These are phyloP conservation scores for Acleris laterana DNA, from an alignment of 2,888 invertebrate species.

Conservation along the genomic window DNA sequence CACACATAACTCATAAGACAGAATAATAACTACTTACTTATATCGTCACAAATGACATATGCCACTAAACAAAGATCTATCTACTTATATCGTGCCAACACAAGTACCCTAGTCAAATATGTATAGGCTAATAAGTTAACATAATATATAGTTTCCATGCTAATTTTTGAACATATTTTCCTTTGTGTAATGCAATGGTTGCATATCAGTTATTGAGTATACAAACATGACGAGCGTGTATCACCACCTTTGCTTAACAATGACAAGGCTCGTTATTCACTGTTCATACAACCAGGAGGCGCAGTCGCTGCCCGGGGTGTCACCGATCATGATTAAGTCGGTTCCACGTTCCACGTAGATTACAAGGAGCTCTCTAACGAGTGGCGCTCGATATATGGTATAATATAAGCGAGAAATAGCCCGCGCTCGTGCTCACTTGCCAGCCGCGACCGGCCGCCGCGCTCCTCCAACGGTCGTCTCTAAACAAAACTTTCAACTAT, in stretches of 20 bases:
- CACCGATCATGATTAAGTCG: slow-evolving; percentile 5
- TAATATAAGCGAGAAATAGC: slow-evolving; percentile 56
- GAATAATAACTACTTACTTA: no score
- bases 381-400: slow-evolving; percentile 42
- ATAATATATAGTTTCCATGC: no score
- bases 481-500: slow-evolving; percentile 29
- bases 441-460: slow-evolving; percentile 46
- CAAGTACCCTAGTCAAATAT: no score
- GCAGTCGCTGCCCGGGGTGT: background rate
- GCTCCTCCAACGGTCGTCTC: slow-evolving; percentile 41
- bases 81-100: no score
- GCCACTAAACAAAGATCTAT: no score
- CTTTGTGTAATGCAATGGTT: no score
- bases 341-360: slow-evolving; percentile 25
- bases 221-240: slow-evolving; percentile 8
- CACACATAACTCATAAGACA: no score
- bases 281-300: slow-evolving; percentile 21
- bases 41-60: no score
- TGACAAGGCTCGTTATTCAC: slow-evolving; percentile 24
- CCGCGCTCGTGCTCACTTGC: slow-evolving; percentile 50
- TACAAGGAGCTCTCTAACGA: slow-evolving; percentile 22
- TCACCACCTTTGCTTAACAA: background rate
- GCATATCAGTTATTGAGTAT: slow-evolving; percentile 6
- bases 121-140: no score
- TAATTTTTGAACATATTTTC: no score